phyloP scores from a whole-genome alignment of 2,113 vertebrate species.

The Empidonax alnorum region DNA sequence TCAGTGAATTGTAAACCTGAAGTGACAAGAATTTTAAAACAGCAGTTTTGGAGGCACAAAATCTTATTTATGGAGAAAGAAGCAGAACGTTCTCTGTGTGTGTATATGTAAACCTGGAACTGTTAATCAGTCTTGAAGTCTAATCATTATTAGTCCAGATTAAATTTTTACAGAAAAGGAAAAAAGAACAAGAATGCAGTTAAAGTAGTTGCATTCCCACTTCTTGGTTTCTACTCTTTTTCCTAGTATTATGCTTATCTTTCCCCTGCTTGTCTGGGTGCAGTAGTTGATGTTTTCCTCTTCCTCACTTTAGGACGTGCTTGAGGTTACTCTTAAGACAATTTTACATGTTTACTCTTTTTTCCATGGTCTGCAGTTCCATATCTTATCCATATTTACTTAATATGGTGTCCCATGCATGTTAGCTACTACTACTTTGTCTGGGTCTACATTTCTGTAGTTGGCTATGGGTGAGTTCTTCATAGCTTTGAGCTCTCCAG shows the following conservation, averaged over 20 bases:
- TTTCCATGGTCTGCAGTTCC: neutral
- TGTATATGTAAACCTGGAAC: neutral
- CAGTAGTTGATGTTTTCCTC: neutral
- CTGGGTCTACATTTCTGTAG: neutral
- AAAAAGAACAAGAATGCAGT: neutral
- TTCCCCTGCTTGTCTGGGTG: neutral
- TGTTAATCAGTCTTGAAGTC: neutral
- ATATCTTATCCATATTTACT: neutral
- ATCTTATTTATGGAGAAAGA: neutral
- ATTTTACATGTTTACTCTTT: neutral
- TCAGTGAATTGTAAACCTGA: neutral
- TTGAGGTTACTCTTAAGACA: neutral
- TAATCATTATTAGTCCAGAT: neutral
- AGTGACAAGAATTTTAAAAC: neutral
- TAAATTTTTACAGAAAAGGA: neutral
- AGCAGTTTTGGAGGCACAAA: neutral
- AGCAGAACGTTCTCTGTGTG: neutral
- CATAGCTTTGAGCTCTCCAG: neutral
- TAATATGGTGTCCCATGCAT: neutral
- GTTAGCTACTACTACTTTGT: neutral
- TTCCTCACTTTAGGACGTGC: neutral
- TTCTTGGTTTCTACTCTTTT: neutral
- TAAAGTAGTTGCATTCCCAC: fast-evolving
- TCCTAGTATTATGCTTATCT: neutral
- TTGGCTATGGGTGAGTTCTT: neutral